Percentiles rank a stretch among this genome's conserved stretches.
phyloP scores from a whole-genome alignment of 2,797 vertebrate species.

The Pangasius larnaudii region DNA sequence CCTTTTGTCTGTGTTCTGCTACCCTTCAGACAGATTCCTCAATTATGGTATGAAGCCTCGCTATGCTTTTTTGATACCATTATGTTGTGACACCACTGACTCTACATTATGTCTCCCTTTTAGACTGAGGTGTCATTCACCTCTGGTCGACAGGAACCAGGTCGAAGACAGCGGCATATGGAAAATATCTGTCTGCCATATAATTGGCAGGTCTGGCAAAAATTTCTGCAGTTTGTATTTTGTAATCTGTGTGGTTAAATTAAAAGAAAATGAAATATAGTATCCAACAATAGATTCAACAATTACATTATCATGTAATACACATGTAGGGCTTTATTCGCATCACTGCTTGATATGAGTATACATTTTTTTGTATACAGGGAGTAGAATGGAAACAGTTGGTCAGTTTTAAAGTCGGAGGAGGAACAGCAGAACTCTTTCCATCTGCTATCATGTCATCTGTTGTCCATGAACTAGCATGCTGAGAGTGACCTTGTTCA shows the following conservation, averaged over 20 bases:
- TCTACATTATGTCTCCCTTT: not conserved
- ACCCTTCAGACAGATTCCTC: not conserved
- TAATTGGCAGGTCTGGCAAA: not conserved
- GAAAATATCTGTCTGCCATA: not conserved
- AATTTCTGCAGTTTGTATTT: not conserved
- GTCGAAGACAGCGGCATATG: not conserved
- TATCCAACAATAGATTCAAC: not conserved
- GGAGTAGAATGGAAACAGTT: conserved; percentile 2
- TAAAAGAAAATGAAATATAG: not conserved
- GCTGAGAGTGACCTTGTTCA: conserved; percentile 37
- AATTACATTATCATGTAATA: not conserved
- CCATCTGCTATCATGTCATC: conserved; percentile 23
- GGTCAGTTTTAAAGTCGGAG: not conserved
- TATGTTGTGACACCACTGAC: not conserved
- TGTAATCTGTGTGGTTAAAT: not conserved
- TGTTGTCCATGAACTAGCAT: conserved; percentile 18
- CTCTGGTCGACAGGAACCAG: not conserved
- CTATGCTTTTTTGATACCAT: not conserved
- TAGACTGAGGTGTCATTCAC: not conserved
- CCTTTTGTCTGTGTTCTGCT: not conserved
- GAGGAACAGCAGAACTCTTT: conserved; percentile 19
- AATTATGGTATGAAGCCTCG: not conserved
- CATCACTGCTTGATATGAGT: not conserved
- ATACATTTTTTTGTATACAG: conserved; percentile 23
- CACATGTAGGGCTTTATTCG: conserved; percentile 23